Evolutionary conservation across 2,888 invertebrate species (phyloP).

Genomic region (Abrostola tripartita): DNA sequence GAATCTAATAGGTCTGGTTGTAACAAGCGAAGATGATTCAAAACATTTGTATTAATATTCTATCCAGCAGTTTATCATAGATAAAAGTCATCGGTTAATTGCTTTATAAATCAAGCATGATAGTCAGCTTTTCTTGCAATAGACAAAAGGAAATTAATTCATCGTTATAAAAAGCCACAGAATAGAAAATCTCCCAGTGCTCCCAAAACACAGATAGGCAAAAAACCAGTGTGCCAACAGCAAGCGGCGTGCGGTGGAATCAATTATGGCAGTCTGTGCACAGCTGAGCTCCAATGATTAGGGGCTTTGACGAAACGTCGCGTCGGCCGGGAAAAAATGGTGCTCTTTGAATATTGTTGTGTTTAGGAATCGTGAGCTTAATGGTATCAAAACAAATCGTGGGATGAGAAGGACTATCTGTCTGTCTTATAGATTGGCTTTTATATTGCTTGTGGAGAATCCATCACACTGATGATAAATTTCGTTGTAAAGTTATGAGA

Average conservation of each 20-base stretch:
- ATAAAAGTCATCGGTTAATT: no score
- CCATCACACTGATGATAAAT: no score
- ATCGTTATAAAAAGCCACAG: neutral
- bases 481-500: no score
- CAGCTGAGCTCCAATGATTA: conserved; percentile 52
- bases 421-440: neutral
- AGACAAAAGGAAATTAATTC: neutral
- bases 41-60: no score
- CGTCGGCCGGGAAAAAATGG: conserved; percentile 31
- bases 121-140: neutral
- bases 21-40: no score
- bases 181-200: neutral
- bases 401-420: neutral
- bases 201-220: conserved; percentile 22
- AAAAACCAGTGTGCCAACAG: conserved; percentile 34
- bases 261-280: conserved; percentile 47
- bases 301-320: conserved; percentile 39
- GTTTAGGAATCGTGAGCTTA: conserved; percentile 11
- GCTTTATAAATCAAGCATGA: no score
- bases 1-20: no score
- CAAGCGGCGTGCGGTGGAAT: conserved; percentile 36
- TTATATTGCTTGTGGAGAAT: neutral
- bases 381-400: neutral
- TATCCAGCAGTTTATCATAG: no score
- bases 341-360: conserved; percentile 35